These are phyloP conservation scores for Ovis canadensis DNA, from an alignment of 2,113 vertebrate species.

Conservation along the genomic window DNA sequence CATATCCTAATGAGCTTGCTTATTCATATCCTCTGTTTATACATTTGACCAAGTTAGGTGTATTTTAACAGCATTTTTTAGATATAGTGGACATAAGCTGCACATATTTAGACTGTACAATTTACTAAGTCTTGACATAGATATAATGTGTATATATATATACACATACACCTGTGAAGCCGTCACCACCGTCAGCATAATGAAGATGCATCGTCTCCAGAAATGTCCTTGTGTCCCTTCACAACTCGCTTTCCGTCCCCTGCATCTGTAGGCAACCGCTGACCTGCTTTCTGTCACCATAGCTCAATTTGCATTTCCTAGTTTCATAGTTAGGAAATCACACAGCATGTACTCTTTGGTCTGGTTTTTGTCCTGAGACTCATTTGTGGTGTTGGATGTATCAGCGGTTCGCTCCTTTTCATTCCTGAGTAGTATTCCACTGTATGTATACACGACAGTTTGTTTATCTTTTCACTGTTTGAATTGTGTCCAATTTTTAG, in stretches of 20 bases:
- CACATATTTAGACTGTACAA: background rate
- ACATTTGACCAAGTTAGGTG: background rate
- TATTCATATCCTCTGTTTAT: background rate
- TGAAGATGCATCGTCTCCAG: background rate
- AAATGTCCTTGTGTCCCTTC: background rate
- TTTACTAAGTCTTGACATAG: background rate
- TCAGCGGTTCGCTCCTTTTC: background rate
- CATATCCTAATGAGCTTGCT: background rate
- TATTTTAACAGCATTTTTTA: background rate
- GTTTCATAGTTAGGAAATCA: background rate
- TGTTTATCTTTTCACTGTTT: background rate
- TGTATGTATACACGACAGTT: background rate
- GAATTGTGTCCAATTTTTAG: background rate
- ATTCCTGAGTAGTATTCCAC: background rate
- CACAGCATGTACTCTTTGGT: background rate
- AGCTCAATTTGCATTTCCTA: background rate
- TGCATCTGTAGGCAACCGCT: background rate
- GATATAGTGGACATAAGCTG: background rate
- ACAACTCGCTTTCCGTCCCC: rapidly evolving
- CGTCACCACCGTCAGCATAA: background rate
- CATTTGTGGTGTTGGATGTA: background rate
- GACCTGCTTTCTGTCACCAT: background rate
- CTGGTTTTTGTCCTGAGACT: background rate
- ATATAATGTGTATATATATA: background rate
- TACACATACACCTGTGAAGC: background rate